phyloP scores from a whole-genome alignment of 2,888 invertebrate species.

The Epinotia brunnichana region DNA sequence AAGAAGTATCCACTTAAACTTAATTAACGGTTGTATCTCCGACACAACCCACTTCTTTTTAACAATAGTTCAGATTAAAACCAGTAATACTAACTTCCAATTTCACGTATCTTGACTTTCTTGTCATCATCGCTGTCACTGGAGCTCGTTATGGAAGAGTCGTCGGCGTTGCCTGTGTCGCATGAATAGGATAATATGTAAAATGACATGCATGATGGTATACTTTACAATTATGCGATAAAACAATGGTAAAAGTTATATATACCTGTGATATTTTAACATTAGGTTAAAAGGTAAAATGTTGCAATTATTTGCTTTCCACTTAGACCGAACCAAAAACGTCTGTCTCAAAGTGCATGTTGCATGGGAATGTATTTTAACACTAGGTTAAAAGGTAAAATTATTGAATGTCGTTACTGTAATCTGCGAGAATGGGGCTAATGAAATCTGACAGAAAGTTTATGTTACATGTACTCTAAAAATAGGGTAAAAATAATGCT shows the following conservation, averaged over 20 bases:
- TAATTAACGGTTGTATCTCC: too few species aligned
- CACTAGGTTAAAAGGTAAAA: not conserved
- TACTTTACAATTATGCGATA: not conserved
- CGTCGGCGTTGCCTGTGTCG: slow-evolving; percentile 61
- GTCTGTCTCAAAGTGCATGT: not conserved
- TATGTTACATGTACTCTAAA: not conserved
- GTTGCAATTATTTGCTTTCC: not conserved
- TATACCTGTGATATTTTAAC: not conserved
- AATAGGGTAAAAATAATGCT: not conserved
- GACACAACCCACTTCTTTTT: too few species aligned
- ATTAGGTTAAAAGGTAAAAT: not conserved
- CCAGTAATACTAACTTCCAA: slow-evolving; percentile 32
- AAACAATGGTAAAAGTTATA: not conserved
- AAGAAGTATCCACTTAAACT: too few species aligned
- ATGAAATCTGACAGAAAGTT: not conserved
- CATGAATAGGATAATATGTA: not conserved
- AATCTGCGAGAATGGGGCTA: not conserved
- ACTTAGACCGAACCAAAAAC: not conserved
- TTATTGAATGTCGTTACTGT: not conserved
- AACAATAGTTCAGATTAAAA: too few species aligned
- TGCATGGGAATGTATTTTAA: not conserved
- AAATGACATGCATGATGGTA: slow-evolving; percentile 1
- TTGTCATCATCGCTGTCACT: slow-evolving; percentile 74
- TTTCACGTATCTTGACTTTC: slow-evolving; percentile 49
- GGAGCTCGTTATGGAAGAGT: slow-evolving; percentile 70